Percentiles rank a stretch among this genome's conserved stretches.
phyloP scores from a whole-genome alignment of 1,140 invertebrate genomes.

The Drosophila bifasciata region DNA sequence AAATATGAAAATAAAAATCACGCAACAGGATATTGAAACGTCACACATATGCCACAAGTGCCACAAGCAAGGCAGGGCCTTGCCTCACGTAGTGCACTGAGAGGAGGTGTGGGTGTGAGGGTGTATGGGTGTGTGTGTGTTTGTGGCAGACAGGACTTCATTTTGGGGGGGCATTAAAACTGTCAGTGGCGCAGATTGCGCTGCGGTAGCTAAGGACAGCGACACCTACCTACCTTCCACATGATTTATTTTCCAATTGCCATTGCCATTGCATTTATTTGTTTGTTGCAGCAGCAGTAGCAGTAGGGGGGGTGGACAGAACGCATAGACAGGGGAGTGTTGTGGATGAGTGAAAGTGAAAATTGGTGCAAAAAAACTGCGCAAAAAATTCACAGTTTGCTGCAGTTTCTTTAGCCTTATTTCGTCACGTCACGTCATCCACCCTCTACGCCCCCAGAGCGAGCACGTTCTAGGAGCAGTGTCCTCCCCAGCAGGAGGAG shows the following conservation, averaged over 20 bases:
- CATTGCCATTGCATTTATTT: slow-evolving; percentile 51
- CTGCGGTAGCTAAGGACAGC: slow-evolving; percentile 66
- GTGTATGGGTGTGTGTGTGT: background rate
- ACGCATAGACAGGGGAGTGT: too few relatives aligned
- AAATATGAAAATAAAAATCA: slow-evolving; percentile 82
- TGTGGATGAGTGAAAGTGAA: slow-evolving; percentile 36
- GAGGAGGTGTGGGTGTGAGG: background rate
- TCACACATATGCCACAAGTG: slow-evolving; percentile 83
- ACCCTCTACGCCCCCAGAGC: background rate
- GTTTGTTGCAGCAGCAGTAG: slow-evolving; percentile 34
- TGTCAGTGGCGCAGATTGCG: slow-evolving; percentile 79
- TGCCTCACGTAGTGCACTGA: background rate
- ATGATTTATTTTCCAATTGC: slow-evolving; percentile 69
- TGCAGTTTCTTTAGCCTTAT: slow-evolving; percentile 58
- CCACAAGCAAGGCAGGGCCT: slow-evolving; percentile 25
- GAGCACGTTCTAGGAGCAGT: slow-evolving; percentile 36
- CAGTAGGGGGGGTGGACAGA: too few relatives aligned
- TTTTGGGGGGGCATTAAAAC: slow-evolving; percentile 73
- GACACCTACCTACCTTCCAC: slow-evolving; percentile 63
- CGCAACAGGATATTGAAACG: slow-evolving; percentile 82
- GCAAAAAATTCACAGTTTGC: slow-evolving; percentile 75
- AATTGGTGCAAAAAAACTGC: slow-evolving; percentile 72
- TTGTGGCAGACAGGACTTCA: slow-evolving; percentile 55
- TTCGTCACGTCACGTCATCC: slow-evolving; percentile 1
- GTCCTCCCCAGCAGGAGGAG: slow-evolving; percentile 7